Evolutionary conservation across 1,140 invertebrate species (phyloP), one percentile per base, ranked within the genome.

Genomic region (Alviniconcha marisindica): DNA sequence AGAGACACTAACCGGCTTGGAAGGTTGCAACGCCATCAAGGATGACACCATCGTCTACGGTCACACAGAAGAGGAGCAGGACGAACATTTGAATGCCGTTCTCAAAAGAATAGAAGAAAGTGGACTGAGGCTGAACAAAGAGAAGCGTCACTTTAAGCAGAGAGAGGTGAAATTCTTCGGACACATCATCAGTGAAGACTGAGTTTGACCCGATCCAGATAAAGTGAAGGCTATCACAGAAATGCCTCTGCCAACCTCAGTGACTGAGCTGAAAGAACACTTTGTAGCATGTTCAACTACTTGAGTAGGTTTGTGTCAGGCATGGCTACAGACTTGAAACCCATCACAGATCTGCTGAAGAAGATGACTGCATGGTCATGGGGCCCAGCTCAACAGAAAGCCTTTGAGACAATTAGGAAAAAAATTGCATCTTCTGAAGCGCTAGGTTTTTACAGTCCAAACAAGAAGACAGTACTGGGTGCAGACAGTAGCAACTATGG

Each of bases 71-170:
- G 81, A 87, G 28, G 81, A 91, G 31, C 90, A 90, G 79, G 84
- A 86, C 36, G 33, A 54, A 1, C 36, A 81, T 21, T 44, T 92
- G 1, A 63, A 85, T 15, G 56, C 85, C 77, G 88, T 90, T 14
- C 82, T 93, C 24, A n/a, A 83, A 15, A 54, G 74, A 54, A 85
- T 91, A 0, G 18, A 86, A 73, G 82, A 87, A 60, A 63, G 81
- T 31, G 87, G 88, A 33, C 44, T 93, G 18, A 88, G 56, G 36
- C 44, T 93, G 1, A 93, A 92, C 74, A 87, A 82, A 42, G 83
- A 89, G 63, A 94, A 94, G 86, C 90, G 92, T 86, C 56, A 88
- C n/a, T 90, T 93, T 79, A 31, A 69, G 21, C 76, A 74, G 42
- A 15, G 18, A 44, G 48, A 81, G 28, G 31, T 85, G 14, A 76